Evolutionary conservation across 2,797 vertebrate species (phyloP), one percentile per base, ranked within the genome.

Genomic region (Darevskia nairensis): DNA sequence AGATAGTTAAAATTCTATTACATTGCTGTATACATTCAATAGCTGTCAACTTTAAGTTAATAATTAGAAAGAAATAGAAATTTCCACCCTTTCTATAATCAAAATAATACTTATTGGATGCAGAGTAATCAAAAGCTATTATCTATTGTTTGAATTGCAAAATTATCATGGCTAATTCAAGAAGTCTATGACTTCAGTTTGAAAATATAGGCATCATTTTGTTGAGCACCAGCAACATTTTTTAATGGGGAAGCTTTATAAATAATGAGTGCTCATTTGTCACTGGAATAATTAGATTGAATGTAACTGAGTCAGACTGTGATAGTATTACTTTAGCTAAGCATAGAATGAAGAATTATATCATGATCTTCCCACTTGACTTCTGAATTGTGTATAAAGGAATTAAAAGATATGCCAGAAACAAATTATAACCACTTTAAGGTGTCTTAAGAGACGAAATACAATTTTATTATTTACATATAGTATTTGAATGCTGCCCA

Each of bases 1-100:
- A 83, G 74, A 68, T 86, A 94, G 94, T 93, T 61, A 90, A 91
- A 92, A 92, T 84, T 92, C 84, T 92, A 44, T 95, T 93, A 87
- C 35, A 88, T 86, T 92, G 74, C 86, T 41, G 72, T 23, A 82
- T 21, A 72, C 59, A 21, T 82, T 89, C 75, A 94, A 81, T 61
- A 92, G 89, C 89, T 55, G 55, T 86, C 85, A 91, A 93, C 91
- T 91, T 85, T 89, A 89, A 68, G 88, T 89, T 94, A 82, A 44
- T 86, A 94, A 92, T 77, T 92, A 93, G 55, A 55, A 76, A 46
- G 27, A 82, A 32, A 55, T 55, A 89, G 85, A 95, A 93, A 91
- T 89, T 66, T 27, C 3, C 29, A 84, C 90, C 59, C 9, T 93
- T 93, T 89, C 8, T 92, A 39, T 88, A 89, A 69, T 39, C 84